phyloP scores from a whole-genome alignment of 2,113 vertebrate species.

The Oxyruncus cristatus region DNA sequence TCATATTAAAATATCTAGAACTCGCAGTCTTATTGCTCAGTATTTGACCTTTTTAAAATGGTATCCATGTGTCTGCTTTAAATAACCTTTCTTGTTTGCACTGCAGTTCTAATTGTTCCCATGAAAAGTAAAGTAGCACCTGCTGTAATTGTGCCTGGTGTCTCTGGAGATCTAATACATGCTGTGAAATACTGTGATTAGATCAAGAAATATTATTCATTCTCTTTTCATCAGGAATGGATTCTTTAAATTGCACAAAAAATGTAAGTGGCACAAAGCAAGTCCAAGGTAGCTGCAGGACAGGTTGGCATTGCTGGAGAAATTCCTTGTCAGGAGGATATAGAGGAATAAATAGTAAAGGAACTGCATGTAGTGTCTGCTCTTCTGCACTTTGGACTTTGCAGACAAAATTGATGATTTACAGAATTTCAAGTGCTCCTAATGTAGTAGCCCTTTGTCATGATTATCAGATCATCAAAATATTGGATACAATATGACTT shows the following conservation, averaged over 20 bases:
- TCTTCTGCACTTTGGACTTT: background rate
- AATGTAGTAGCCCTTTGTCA: background rate
- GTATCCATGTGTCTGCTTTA: background rate
- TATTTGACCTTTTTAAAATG: background rate
- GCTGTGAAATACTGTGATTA: background rate
- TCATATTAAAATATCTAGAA: background rate
- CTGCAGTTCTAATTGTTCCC: background rate
- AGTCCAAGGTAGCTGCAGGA: background rate
- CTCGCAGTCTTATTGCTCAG: background rate
- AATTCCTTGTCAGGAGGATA: background rate
- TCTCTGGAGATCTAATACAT: background rate
- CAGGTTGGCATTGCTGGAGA: background rate
- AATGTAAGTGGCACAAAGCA: background rate
- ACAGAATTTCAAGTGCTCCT: background rate
- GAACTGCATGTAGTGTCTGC: background rate
- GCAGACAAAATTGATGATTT: background rate
- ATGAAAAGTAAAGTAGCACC: constrained; percentile 14
- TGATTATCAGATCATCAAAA: background rate
- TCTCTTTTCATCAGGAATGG: background rate
- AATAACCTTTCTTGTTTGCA: background rate
- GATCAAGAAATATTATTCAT: background rate
- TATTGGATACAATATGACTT: background rate
- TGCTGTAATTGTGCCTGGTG: background rate
- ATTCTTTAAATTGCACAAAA: background rate
- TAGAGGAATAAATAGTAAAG: background rate